A percentile compares a stretch with the other conserved stretches of the same genome.
Evolutionary conservation across 2,888 invertebrate genomes (phyloP).

Genomic region (Eudasyphora cyanicolor): DNA sequence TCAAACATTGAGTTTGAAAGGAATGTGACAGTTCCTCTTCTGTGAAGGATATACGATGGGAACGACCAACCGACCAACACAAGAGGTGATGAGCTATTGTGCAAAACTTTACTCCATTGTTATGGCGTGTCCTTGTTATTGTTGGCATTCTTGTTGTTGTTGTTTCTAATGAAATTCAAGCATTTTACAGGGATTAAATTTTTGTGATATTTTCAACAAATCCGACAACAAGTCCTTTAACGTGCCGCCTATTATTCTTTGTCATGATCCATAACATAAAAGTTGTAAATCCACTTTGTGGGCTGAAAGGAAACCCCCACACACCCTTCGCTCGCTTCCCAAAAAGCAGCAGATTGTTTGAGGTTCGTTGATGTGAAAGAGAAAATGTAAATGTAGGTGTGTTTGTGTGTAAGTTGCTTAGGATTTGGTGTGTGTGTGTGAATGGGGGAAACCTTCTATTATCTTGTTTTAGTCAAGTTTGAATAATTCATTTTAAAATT

Average conservation of each 20-base stretch:
- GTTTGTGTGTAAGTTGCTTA: not conserved
- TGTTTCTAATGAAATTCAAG: not conserved
- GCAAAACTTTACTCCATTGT: too few relatives aligned
- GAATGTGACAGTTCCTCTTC: not conserved
- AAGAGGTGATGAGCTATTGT: not conserved
- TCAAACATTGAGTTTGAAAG: constrained; percentile 40
- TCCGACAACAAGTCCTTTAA: constrained; percentile 2
- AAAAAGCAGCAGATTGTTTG: not conserved
- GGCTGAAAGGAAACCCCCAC: not conserved
- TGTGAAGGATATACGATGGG: not conserved
- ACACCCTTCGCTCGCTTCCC: too few relatives aligned
- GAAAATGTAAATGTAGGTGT: not conserved
- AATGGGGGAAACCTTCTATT: not conserved
- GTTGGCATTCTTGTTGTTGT: not conserved
- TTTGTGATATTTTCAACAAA: not conserved
- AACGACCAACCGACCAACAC: not conserved
- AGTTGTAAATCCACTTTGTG: not conserved
- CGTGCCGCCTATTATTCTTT: not conserved
- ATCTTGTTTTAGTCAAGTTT: constrained; percentile 3
- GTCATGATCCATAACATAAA: constrained; percentile 11
- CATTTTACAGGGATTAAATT: constrained; percentile 13
- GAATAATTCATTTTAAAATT: constrained; percentile 33
- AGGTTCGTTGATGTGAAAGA: not conserved
- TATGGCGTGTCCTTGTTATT: not conserved
- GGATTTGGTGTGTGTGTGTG: not conserved